Evolutionary conservation across 2,888 invertebrate species (phyloP).

Genomic region (Helleia helle): DNA sequence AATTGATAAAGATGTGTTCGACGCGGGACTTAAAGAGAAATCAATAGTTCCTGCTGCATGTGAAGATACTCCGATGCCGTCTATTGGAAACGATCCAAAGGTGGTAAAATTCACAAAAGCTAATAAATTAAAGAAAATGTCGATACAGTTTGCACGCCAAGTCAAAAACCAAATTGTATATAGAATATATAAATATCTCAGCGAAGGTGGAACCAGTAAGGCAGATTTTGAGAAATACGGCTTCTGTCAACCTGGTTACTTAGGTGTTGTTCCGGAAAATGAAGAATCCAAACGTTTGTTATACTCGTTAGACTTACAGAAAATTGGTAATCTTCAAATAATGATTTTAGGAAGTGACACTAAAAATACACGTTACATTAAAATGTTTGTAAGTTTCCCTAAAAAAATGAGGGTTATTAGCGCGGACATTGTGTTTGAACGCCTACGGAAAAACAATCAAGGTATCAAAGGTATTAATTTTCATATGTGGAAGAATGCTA

Average conservation of each 20-base stretch:
- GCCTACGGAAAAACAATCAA: constrained; percentile 40
- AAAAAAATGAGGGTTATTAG: constrained; percentile 17
- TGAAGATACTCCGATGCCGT: constrained; percentile 40
- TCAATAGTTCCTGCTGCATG: constrained; percentile 26
- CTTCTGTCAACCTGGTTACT: constrained; percentile 38
- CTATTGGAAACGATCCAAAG: constrained; percentile 30
- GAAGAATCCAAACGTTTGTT: constrained; percentile 47
- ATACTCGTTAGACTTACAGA: constrained; percentile 35
- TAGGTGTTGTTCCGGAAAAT: constrained; percentile 51
- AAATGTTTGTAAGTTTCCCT: constrained; percentile 31
- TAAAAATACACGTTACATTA: constrained; percentile 33
- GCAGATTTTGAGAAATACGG: constrained; percentile 55
- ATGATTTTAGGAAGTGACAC: constrained; percentile 38
- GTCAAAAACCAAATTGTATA: constrained; percentile 50
- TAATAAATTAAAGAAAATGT: constrained; percentile 35
- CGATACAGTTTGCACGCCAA: constrained; percentile 41
- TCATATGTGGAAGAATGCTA: constrained; percentile 39
- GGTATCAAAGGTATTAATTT: constrained; percentile 50
- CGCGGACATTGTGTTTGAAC: constrained; percentile 28
- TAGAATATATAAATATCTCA: constrained; percentile 44
- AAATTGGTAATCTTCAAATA: constrained; percentile 32
- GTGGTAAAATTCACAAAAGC: constrained; percentile 38
- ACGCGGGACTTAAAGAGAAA: constrained; percentile 39
- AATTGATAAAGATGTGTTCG: constrained; percentile 53
- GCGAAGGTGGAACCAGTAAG: constrained; percentile 28